Base-by-base conservation (phyloP, 2,888 invertebrate genomes). In the Lasioglossum villosulum region DNA sequence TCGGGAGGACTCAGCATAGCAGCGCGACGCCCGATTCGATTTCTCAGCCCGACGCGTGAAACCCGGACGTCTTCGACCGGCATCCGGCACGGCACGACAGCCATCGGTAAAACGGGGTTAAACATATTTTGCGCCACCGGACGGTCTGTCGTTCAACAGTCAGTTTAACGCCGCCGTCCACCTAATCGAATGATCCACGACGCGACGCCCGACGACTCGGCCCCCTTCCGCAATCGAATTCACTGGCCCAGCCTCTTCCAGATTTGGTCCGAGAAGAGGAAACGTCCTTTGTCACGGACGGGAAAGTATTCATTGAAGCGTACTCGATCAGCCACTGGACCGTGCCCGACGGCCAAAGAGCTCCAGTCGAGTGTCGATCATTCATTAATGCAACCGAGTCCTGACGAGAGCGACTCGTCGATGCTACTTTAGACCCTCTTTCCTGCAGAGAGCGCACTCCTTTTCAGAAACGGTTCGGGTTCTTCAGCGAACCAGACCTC, bases 131-230 rank as follows among this genome's bases (percentile, higher is more conserved):
- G 34, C 59, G 56, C 72, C 63, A 10, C 48, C 74, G 77, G 72
- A 70, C 82, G 48, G 27, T 74, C 83, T 82, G 83, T 84, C 83
- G 82, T 84, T 84, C 83, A 82, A 68, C 83, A 82, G 83, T 77
- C 83, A 84, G 76, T 77, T 84, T 84, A 82, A 82, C 83, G 75
- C 52, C 1, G 52, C 23, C 52, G n/a, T n/a, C 52, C 23, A n/a
- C 72, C 42, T 81, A 76, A 81, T 71, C 72, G 75, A 83, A 63
- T 81, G 48, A 72, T 45, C 37, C 42, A 6, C 27, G 30, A 30
- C 59, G 34, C 63, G 52, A n/a, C 19, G 30, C 30, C 19, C 48
- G 72, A 72, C 66, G 72, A 42, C 74, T 45, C 52, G 71, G 19
- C n/a, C 39, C 42, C 72, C 48, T 80, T 75, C 72, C 48, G 75